A percentile compares a stretch with the other conserved stretches of the same genome.
Evolutionary conservation across 2,888 invertebrate species (phyloP).

Genomic region (Holacanthella duospinosa): DNA sequence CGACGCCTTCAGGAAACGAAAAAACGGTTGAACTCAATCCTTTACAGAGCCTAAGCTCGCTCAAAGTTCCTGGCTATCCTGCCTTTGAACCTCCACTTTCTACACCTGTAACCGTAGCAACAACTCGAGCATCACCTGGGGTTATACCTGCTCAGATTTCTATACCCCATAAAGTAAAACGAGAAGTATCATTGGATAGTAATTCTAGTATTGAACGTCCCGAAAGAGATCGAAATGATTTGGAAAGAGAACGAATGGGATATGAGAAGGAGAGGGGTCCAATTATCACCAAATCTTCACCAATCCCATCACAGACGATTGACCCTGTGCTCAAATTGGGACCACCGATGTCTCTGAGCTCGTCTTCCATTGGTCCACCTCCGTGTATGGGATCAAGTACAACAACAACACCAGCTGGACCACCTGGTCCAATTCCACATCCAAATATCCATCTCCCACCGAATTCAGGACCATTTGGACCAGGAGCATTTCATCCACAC

Average conservation of each 20-base stretch:
- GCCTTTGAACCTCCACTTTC: constrained; percentile 28
- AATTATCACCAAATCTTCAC: constrained; percentile 9
- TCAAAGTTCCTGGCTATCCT: constrained; percentile 60
- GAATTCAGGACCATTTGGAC: constrained; percentile 28
- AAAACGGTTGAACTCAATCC: constrained; percentile 48
- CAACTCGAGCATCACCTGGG: neutral
- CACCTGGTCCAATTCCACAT: constrained; percentile 36
- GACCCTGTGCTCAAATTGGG: neutral
- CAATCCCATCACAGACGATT: neutral
- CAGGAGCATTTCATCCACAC: constrained; percentile 38
- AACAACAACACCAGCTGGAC: constrained; percentile 36
- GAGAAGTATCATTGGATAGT: constrained; percentile 4
- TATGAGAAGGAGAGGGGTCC: constrained; percentile 23
- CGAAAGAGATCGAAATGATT: constrained; percentile 4
- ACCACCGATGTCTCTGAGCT: neutral
- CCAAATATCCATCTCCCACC: constrained; percentile 51
- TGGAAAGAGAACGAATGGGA: constrained; percentile 14
- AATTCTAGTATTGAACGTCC: neutral
- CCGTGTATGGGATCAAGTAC: constrained; percentile 27
- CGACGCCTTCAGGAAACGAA: constrained; percentile 18
- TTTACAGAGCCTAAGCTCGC: constrained; percentile 64
- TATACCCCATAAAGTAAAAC: constrained; percentile 9
- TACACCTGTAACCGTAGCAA: neutral
- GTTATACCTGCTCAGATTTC: constrained; percentile 5
- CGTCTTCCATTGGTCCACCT: constrained; percentile 9